Conservation (phyloP, 2,888 invertebrate species). For the Apamea crenata region DNA sequence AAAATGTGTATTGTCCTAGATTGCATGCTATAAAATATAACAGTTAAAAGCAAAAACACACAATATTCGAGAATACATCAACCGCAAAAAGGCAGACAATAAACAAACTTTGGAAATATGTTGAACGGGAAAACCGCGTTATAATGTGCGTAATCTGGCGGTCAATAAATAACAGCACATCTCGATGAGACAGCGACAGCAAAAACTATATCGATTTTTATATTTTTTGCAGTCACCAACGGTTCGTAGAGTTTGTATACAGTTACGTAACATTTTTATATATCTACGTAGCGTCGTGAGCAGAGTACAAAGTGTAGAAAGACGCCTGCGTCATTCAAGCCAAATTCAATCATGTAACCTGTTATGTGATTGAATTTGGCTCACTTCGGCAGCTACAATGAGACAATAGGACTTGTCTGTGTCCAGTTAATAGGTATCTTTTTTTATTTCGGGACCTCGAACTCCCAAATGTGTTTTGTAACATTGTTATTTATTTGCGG, state of each 20-base stretch:
- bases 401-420: constrained; percentile 40
- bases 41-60: constrained; percentile 37
- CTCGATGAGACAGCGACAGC: constrained; percentile 56
- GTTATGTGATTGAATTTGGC: constrained; percentile 57
- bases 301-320: constrained; percentile 43
- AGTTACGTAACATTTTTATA: constrained; percentile 58
- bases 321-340: constrained; percentile 35
- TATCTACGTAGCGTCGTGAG: constrained; percentile 42
- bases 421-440: constrained; percentile 32
- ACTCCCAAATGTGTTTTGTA: constrained; percentile 19
- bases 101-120: constrained; percentile 62
- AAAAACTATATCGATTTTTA: constrained; percentile 66
- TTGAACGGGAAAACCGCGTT: constrained; percentile 61
- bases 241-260: constrained; percentile 55
- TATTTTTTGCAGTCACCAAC: constrained; percentile 63
- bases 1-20: constrained; percentile 21
- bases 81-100: constrained; percentile 47
- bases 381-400: constrained; percentile 41
- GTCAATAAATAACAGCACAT: constrained; percentile 67
- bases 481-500: constrained; percentile 17
- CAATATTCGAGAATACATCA: constrained; percentile 27
- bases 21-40: constrained; percentile 31
- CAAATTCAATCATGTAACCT: constrained; percentile 4
- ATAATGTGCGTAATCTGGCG: constrained; percentile 66
- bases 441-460: constrained; percentile 25